phyloP scores from a whole-genome alignment of 2,113 vertebrate species.

The Thymallus thymallus region DNA sequence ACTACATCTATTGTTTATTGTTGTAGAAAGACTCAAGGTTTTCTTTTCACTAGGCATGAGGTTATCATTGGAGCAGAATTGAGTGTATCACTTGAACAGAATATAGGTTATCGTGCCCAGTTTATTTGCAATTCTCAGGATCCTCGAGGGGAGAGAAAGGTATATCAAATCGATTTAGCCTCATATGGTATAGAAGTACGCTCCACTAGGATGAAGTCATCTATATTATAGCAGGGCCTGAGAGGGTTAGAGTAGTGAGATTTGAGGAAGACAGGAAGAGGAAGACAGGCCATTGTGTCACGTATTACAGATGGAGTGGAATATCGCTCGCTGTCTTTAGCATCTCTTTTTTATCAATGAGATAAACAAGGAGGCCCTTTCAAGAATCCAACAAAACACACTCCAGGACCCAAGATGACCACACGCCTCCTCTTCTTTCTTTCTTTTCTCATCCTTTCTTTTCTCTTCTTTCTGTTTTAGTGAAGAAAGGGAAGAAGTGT shows the following conservation, averaged over 20 bases:
- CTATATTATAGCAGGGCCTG: constrained; percentile 20
- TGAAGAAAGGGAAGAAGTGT: not conserved
- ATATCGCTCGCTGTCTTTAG: constrained; percentile 55
- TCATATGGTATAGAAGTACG: constrained; percentile 24
- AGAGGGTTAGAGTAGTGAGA: constrained; percentile 43
- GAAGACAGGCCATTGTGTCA: constrained; percentile 53
- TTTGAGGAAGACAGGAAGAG: constrained; percentile 35
- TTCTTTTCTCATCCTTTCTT: constrained; percentile 9
- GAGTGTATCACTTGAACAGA: constrained; percentile 30
- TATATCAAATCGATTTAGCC: constrained; percentile 55
- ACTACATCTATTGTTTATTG: not conserved
- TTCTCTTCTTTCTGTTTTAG: constrained; percentile 22
- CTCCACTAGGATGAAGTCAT: constrained; percentile 20
- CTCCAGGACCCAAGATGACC: constrained; percentile 20
- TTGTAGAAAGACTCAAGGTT: constrained; percentile 22
- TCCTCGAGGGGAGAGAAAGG: constrained; percentile 11
- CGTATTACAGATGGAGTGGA: constrained; percentile 11
- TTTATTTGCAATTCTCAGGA: constrained; percentile 25
- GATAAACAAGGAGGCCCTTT: constrained; percentile 61
- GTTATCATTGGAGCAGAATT: constrained; percentile 24
- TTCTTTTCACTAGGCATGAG: constrained; percentile 14
- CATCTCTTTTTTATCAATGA: constrained; percentile 58
- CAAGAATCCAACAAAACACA: constrained; percentile 32
- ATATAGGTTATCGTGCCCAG: constrained; percentile 4
- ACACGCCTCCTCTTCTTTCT: constrained; percentile 14